Base-by-base conservation (phyloP, 1,140 invertebrate species). In the Planococcus citri region DNA sequence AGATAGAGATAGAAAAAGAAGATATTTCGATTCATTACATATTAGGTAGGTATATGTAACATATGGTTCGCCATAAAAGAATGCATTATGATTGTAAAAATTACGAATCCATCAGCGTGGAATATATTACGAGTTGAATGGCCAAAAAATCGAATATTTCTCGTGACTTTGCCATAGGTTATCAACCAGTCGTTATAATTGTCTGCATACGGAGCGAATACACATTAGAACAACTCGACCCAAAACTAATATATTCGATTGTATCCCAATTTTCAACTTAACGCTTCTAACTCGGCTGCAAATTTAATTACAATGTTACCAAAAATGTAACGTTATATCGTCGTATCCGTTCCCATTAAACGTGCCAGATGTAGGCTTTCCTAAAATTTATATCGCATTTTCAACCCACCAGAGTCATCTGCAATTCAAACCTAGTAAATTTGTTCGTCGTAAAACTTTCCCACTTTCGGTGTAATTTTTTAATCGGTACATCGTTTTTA, bases 371-470 rank as follows among this genome's bases (percentile, higher is more conserved):
- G 41, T 51, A 51, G 41, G 41, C 17, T 51, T n/a, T 3, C 6
- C 3, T 17, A n/a, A 33, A 33, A 33, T 51, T 51, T 51, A 17
- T 20, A 14, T 51, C 41, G 17, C 41, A 51, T 51, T 51, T 51
- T 51, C 41, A 17, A 51, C 41, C 41, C 41, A 51, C 41, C 17
- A 51, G 6, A 17, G n/a, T 20, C 12, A 51, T 51, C 41, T 51
- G 41, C 41, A 51, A 51, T 51, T 51, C 41, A 51, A 51, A 51
- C 41, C n/a, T n/a, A n/a, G n/a, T 51, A 51, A 51, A 51, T 51
- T 51, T 20, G 41, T 14, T 2, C 3, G 17, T 51, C 41, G 41
- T 51, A 51, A 51, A 51, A 51, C 6, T 20, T 33, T n/a, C n/a
- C 29, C 29, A 33, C 29, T 3, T 33, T 33, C 12, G 3, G 12